These are phyloP conservation scores for Leptinotarsa juncta DNA, from an alignment of 2,888 invertebrate species.

Conservation along the genomic window DNA sequence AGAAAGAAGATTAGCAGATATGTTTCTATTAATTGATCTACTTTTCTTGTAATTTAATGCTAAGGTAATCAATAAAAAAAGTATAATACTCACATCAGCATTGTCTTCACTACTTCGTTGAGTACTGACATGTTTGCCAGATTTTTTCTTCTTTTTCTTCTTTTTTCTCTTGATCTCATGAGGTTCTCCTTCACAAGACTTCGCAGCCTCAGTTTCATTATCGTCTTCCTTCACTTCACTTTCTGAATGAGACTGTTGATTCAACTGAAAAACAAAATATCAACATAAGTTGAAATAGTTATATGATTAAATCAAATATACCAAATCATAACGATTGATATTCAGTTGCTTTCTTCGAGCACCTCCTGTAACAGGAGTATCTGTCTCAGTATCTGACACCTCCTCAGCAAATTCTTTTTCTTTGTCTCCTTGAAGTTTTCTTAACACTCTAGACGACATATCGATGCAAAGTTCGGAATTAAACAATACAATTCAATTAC, in stretches of 20 bases:
- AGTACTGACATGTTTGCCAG: constrained; percentile 66
- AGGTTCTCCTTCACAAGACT: constrained; percentile 67
- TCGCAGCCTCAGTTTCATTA: constrained; percentile 72
- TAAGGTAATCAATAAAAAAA: neutral
- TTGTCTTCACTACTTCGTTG: constrained; percentile 74
- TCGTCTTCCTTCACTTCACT: constrained; percentile 79
- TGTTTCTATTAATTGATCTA: too few relatives aligned
- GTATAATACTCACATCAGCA: constrained; percentile 67
- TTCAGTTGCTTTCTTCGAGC: constrained; percentile 72
- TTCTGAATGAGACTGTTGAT: constrained; percentile 76
- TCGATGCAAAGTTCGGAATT: constrained; percentile 6
- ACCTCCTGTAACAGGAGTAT: constrained; percentile 67
- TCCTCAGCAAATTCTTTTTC: constrained; percentile 68
- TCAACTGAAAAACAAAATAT: constrained; percentile 67
- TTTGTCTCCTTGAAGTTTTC: constrained; percentile 74
- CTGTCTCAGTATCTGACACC: constrained; percentile 69
- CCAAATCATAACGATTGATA: constrained; percentile 78
- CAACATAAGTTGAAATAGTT: constrained; percentile 10
- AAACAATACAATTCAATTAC: constrained; percentile 6
- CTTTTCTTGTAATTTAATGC: too few relatives aligned
- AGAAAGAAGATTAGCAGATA: too few relatives aligned
- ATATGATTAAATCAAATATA: constrained; percentile 58
- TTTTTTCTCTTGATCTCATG: constrained; percentile 68
- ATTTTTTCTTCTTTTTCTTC: constrained; percentile 75
- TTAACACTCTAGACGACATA: constrained; percentile 76